Evolutionary conservation across 2,797 vertebrate genomes (phyloP).

Genomic region (Vespertilio murinus): DNA sequence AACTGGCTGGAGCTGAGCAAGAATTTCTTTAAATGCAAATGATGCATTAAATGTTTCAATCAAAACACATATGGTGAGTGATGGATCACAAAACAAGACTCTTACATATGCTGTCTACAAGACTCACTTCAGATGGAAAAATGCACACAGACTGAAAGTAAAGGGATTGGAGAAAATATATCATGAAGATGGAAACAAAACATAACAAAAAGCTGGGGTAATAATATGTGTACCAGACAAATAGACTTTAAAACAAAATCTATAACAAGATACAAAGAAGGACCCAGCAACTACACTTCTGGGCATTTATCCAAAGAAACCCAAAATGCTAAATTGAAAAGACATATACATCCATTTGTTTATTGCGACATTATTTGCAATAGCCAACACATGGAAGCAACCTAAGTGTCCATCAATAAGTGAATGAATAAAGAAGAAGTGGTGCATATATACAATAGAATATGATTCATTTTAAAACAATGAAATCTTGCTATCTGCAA

Average conservation of each 20-base stretch:
- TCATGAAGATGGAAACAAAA: background rate
- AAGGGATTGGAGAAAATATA: background rate
- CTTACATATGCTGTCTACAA: background rate
- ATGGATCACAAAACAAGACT: background rate
- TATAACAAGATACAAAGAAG: background rate
- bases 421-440: background rate
- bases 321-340: background rate
- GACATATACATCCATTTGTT: background rate
- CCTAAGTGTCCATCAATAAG: background rate
- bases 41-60: background rate
- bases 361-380: background rate
- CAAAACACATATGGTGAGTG: background rate
- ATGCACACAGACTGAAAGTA: background rate
- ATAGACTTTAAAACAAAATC: background rate
- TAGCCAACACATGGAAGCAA: background rate
- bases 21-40: background rate
- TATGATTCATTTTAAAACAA: too few species aligned
- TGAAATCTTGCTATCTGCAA: too few species aligned
- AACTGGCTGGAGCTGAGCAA: background rate
- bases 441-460: too few species aligned
- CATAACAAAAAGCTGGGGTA: background rate
- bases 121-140: background rate
- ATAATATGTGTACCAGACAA: background rate
- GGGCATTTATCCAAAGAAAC: background rate
- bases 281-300: background rate